Conservation (phyloP, 2,797 vertebrate genomes). For the Macropodus opercularis region DNA sequence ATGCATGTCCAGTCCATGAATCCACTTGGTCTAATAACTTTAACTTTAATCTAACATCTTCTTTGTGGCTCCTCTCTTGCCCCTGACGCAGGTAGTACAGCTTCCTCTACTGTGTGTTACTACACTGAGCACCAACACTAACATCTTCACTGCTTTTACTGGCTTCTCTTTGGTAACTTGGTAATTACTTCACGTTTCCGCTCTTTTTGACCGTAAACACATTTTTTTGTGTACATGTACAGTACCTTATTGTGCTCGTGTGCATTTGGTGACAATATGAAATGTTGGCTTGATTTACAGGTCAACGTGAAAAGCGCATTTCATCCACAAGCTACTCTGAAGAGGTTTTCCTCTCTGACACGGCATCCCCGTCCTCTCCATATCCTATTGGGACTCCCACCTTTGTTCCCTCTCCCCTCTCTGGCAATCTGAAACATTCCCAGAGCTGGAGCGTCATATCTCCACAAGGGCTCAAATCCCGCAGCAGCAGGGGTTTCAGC, state of each 20-base stretch:
- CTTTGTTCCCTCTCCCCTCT: conserved; percentile 74
- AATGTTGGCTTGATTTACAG: conserved; percentile 68
- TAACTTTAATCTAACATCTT: conserved; percentile 57
- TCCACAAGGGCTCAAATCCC: conserved; percentile 61
- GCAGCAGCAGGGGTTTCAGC: conserved; percentile 70
- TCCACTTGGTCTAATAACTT: conserved; percentile 28
- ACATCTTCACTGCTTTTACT: conserved; percentile 94
- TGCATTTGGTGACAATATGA: neutral
- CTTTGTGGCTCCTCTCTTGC: conserved; percentile 79
- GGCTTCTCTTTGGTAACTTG: conserved; percentile 95
- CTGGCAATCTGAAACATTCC: conserved; percentile 80
- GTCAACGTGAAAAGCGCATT: conserved; percentile 83
- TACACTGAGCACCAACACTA: conserved; percentile 99
- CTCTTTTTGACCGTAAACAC: conserved; percentile 75
- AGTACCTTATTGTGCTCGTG: neutral
- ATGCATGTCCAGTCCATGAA: conserved; percentile 35
- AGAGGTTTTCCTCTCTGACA: conserved; percentile 80
- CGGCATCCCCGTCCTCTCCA: conserved; percentile 81
- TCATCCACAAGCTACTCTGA: conserved; percentile 79
- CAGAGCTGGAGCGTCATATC: conserved; percentile 63
- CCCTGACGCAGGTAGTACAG: conserved; percentile 92
- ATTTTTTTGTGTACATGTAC: conserved; percentile 12
- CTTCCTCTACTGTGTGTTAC: conserved; percentile 96
- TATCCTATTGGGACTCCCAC: conserved; percentile 78
- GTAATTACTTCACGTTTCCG: conserved; percentile 86